Conservation (phyloP, 2,888 invertebrate genomes). For the Leistus spinibarbis region DNA sequence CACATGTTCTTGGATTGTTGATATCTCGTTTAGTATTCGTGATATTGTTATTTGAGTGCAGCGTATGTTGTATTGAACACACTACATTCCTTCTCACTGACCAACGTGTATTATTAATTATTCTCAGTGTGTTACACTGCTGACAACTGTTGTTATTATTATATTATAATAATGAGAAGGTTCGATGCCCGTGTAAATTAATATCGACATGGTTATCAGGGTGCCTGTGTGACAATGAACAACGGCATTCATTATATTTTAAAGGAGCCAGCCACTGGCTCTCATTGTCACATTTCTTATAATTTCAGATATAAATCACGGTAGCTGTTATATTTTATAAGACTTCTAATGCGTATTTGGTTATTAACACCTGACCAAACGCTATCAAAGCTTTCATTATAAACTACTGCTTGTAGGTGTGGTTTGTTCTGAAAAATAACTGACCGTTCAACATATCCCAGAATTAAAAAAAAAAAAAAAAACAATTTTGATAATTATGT, state of each 20-base stretch:
- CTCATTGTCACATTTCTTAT: slow-evolving; percentile 29
- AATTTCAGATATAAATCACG: slow-evolving; percentile 35
- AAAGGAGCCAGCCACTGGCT: background rate
- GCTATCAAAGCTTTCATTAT: background rate
- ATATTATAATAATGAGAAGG: background rate
- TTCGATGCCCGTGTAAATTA: background rate
- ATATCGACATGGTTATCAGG: background rate
- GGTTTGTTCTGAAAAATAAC: background rate
- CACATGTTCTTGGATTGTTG: too few relatives aligned
- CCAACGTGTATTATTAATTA: background rate
- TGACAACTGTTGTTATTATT: background rate
- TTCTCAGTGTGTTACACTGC: background rate
- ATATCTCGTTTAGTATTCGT: too few relatives aligned
- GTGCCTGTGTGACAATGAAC: background rate
- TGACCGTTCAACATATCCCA: background rate
- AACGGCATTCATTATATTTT: background rate
- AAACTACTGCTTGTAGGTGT: background rate
- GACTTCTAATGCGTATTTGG: slow-evolving; percentile 29
- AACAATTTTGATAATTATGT: background rate
- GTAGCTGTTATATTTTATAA: slow-evolving; percentile 36
- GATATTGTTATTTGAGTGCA: too few relatives aligned
- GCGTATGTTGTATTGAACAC: too few relatives aligned
- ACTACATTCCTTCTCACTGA: background rate
- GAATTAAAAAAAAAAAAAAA: background rate
- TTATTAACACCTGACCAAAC: slow-evolving; percentile 36